A percentile compares a stretch with the other conserved stretches of the same genome.
Conservation (phyloP, 2,113 vertebrate genomes). For the Brienomyrus brachyistius region DNA sequence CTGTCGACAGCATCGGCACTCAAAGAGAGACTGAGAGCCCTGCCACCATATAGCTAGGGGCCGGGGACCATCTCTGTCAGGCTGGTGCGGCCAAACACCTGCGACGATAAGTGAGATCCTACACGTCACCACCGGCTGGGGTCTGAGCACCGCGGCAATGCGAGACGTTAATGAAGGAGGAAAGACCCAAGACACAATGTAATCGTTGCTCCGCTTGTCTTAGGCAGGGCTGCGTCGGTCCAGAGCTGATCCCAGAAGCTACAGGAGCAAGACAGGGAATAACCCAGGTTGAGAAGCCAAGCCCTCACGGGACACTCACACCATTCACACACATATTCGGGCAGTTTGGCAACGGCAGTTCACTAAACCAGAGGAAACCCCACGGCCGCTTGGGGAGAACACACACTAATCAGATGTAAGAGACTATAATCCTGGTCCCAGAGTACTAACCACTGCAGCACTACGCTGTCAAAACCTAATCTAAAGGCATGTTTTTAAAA, state of each 20-base stretch:
- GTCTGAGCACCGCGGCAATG: constrained; percentile 73
- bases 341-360: too few species aligned
- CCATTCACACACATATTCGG: too few species aligned
- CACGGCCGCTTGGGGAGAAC: background rate
- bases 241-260: too few species aligned
- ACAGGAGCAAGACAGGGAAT: too few species aligned
- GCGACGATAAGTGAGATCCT: constrained; percentile 99
- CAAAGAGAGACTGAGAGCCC: constrained; percentile 99
- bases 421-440: background rate
- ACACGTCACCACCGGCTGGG: constrained; percentile 79
- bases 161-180: constrained; percentile 53
- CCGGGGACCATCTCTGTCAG: constrained; percentile 89
- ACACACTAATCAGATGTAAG: background rate
- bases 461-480: constrained; percentile 30
- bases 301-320: too few species aligned
- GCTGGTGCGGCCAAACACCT: constrained; percentile 94
- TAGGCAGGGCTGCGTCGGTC: too few species aligned
- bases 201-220: too few species aligned
- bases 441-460: background rate
- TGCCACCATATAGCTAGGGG: constrained; percentile 87
- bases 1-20: constrained; percentile 67
- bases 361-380: too few species aligned
- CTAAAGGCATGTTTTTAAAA: constrained; percentile 44
- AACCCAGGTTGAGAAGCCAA: too few species aligned
- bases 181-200: too few species aligned